Base-by-base conservation (phyloP, 2,888 invertebrate genomes). In the Steinernema scapterisci region DNA sequence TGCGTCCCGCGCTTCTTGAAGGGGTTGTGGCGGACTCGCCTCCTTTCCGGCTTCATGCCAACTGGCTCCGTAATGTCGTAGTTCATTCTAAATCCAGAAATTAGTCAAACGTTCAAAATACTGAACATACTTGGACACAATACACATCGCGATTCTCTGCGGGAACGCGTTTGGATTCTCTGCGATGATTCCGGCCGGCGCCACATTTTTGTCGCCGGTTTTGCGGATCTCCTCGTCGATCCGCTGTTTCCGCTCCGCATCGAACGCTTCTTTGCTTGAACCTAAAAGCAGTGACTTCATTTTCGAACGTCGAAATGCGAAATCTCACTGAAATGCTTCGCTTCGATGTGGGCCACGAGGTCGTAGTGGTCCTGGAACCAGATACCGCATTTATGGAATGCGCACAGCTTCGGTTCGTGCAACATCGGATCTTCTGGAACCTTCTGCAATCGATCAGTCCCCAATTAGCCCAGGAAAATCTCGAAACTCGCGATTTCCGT, bases 321-420 rank as follows among this genome's bases (percentile, higher is more conserved):
- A 21, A 23, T 11, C 21, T 63, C 11, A 63, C 63, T 31, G 38
- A 3, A 25, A 31, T 63, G 63, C 63, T 25, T 63, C 16, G 27
- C 63, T 25, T 63, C 63, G 16, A 63, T 31, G 38, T 63, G 63
- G 31, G 27, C 25, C 31, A 27, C 38, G 16, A 63, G 63, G 38
- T 63, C 63, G 63, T 63, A 63, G 31, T 31, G 31, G 63, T 63
- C 63, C 16, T 27, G 63, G 63, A 63, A 63, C 63, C 63, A 63
- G 1, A 63, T 25, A 1, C 63, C 63, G 63, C 63, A 63, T 25
- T 63, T 63, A 9, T 19, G 23, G 63, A 63, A 63, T 1, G 16
- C 27, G 27, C 63, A 63, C 27, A 25, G 7, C 63, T 25, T 27
- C 38, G 63, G 63, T 27, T 63, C 63, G 63, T n/a, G 25, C 63